phyloP scores from a whole-genome alignment of 1,140 invertebrate species.

The Trichomalopsis sarcophagae region DNA sequence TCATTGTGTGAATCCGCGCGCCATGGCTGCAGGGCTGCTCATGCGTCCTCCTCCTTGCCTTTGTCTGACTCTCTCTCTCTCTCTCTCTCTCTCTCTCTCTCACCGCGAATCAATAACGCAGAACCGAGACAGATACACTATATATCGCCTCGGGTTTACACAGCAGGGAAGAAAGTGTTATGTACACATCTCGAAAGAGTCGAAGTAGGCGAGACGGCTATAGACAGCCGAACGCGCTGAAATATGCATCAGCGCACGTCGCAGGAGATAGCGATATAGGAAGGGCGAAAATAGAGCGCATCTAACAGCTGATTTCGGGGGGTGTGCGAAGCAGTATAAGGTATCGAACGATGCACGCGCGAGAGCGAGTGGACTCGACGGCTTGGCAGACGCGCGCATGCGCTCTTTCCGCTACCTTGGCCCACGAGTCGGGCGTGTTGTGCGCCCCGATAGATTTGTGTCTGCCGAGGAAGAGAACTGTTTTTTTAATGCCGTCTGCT shows the following conservation, averaged over 20 bases:
- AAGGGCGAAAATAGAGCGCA: not conserved
- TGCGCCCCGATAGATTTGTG: not conserved
- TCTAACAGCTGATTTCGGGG: not conserved
- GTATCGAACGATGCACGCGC: not conserved
- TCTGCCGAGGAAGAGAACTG: not conserved
- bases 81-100: too few relatives aligned
- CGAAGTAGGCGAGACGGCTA: not conserved
- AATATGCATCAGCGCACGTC: not conserved
- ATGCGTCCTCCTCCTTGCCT: not conserved
- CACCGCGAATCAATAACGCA: not conserved
- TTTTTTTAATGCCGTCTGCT: too few relatives aligned
- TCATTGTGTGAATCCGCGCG: not conserved
- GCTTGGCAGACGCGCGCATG: slow-evolving; percentile 11
- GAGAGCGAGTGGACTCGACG: not conserved
- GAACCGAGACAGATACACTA: not conserved
- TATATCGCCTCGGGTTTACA: not conserved
- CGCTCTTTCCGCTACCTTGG: not conserved
- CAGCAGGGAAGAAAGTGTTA: too few relatives aligned
- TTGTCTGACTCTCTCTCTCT: not conserved
- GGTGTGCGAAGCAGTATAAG: not conserved
- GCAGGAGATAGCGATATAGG: too few relatives aligned
- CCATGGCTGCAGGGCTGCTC: not conserved
- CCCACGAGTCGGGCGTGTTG: not conserved
- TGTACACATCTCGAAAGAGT: not conserved
- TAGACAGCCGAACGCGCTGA: not conserved